A percentile compares a stretch with the other conserved stretches of the same genome.
Conservation (phyloP, 2,888 invertebrate genomes). For the Seira ritae region DNA sequence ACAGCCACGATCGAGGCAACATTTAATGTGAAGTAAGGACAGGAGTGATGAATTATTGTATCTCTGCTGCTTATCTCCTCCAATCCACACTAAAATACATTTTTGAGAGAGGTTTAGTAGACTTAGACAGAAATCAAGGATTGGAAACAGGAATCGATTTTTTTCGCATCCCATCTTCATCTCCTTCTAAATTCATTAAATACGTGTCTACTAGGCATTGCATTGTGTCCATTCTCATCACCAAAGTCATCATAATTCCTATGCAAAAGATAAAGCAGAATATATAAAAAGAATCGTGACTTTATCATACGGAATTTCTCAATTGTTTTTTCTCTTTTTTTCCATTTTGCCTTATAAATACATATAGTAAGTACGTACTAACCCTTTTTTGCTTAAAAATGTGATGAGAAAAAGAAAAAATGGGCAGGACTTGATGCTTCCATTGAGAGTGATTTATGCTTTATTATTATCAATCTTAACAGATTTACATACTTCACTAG, state of each 20-base stretch:
- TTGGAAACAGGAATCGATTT: constrained; percentile 61
- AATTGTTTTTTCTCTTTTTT: constrained; percentile 52
- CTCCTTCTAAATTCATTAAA: constrained; percentile 49
- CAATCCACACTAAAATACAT: background rate
- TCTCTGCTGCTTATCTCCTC: constrained; percentile 26
- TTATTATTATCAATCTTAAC: constrained; percentile 62
- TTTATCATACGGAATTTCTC: constrained; percentile 59
- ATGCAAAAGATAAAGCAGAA: background rate
- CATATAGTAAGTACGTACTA: constrained; percentile 43
- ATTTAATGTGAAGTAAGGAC: background rate
- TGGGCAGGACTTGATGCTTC: constrained; percentile 57
- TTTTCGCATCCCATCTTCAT: constrained; percentile 26
- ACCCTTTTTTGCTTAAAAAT: constrained; percentile 50
- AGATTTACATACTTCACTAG: constrained; percentile 59
- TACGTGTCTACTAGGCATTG: constrained; percentile 21
- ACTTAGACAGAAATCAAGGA: constrained; percentile 53
- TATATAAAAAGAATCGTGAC: constrained; percentile 51
- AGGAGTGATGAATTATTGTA: constrained; percentile 49
- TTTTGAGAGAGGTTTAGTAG: no score
- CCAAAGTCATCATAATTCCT: background rate
- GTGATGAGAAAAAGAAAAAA: constrained; percentile 56
- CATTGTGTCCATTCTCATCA: constrained; percentile 13
- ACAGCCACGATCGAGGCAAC: background rate
- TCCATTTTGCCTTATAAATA: constrained; percentile 31
- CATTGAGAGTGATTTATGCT: constrained; percentile 58